These are phyloP conservation scores for Aplysia californica DNA, from an alignment of 1,140 invertebrate species.

Conservation along the genomic window DNA sequence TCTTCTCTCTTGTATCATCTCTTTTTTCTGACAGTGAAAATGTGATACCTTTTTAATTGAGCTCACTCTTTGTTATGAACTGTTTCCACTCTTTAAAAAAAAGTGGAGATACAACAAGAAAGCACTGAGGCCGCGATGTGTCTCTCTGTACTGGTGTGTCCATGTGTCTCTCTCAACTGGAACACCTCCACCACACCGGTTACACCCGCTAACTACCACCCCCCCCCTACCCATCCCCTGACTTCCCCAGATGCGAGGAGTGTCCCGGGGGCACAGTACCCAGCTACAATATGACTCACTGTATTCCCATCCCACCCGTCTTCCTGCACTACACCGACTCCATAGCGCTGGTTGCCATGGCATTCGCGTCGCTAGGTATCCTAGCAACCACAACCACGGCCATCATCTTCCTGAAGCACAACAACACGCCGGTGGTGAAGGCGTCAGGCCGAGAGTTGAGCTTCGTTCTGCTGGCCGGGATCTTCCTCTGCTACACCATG, in stretches of 20 bases:
- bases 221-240: too few relatives aligned
- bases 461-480: slow-evolving; percentile 66
- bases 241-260: slow-evolving; percentile 77
- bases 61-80: too few relatives aligned
- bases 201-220: not conserved
- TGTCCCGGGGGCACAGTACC: slow-evolving; percentile 87
- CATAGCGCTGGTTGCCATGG: slow-evolving; percentile 89
- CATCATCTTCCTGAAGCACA: slow-evolving; percentile 52
- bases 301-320: slow-evolving; percentile 84
- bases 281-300: slow-evolving; percentile 78
- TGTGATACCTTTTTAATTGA: too few relatives aligned
- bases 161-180: too few relatives aligned
- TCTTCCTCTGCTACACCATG: slow-evolving; percentile 63
- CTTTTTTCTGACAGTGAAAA: too few relatives aligned
- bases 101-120: too few relatives aligned
- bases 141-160: too few relatives aligned
- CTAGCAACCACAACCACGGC: slow-evolving; percentile 47
- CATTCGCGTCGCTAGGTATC: slow-evolving; percentile 68
- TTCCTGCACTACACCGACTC: slow-evolving; percentile 75
- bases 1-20: slow-evolving; percentile 1
- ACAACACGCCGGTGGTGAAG: slow-evolving; percentile 66
- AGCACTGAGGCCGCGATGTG: too few relatives aligned
- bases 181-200: too few relatives aligned
- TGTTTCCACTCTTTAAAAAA: too few relatives aligned
- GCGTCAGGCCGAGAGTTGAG: slow-evolving; percentile 66